phyloP scores from a whole-genome alignment of 2,888 invertebrate species.

The Calephelis perditalis region DNA sequence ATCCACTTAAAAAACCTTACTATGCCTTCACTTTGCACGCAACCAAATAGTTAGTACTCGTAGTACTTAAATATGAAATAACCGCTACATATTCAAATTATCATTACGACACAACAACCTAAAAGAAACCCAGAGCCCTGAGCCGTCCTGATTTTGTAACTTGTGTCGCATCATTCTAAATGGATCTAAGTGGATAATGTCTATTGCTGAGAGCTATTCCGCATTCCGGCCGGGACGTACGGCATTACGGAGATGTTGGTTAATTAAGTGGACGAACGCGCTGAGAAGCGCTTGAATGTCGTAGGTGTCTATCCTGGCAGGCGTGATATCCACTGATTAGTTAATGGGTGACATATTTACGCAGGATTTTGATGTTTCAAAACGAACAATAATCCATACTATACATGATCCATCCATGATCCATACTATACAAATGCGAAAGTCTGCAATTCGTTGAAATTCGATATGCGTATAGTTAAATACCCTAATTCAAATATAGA shows the following conservation, averaged over 20 bases:
- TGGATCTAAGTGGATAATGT: conserved; percentile 71
- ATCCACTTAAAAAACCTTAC: too few relatives aligned
- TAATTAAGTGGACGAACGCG: conserved; percentile 23
- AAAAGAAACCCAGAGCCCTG: not conserved
- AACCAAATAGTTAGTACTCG: too few relatives aligned
- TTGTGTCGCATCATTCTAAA: conserved; percentile 37
- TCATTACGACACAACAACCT: too few relatives aligned
- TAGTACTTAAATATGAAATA: too few relatives aligned
- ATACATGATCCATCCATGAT: too few relatives aligned
- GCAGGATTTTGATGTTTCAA: conserved; percentile 15
- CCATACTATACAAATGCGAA: too few relatives aligned
- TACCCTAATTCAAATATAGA: too few relatives aligned
- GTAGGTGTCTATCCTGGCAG: conserved; percentile 23
- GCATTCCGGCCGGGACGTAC: conserved; percentile 62
- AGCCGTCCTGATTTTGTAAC: conserved; percentile 22
- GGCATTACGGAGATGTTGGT: conserved; percentile 63
- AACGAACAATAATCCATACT: not conserved
- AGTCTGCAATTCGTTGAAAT: too few relatives aligned
- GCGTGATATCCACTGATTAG: conserved; percentile 26
- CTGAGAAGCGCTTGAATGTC: not conserved
- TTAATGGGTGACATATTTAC: conserved; percentile 26
- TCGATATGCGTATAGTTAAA: too few relatives aligned
- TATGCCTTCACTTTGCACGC: too few relatives aligned
- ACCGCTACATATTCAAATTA: too few relatives aligned
- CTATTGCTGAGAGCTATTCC: conserved; percentile 66